phyloP scores from a whole-genome alignment of 2,888 invertebrate species.

The Dusona sp. region DNA sequence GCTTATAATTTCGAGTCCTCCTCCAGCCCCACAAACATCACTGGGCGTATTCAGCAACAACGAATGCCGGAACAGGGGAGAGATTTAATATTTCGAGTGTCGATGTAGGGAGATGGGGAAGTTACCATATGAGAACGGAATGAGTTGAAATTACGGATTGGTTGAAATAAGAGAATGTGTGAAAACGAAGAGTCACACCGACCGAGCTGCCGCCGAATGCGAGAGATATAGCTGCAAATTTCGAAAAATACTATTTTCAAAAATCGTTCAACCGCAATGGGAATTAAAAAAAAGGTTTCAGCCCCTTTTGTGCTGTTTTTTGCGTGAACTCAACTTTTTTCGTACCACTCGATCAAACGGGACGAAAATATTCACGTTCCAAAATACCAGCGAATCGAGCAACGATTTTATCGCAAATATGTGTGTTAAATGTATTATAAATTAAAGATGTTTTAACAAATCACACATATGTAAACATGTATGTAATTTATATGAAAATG shows the following conservation, averaged over 20 bases:
- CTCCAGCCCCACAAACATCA: no score
- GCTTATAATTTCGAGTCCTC: no score
- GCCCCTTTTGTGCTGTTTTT: background rate
- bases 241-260: no score
- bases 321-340: background rate
- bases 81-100: no score
- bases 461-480: background rate
- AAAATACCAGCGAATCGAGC: background rate
- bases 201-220: no score
- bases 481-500: background rate
- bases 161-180: no score
- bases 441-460: background rate
- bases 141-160: background rate
- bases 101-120: no score
- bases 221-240: no score
- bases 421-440: background rate
- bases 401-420: background rate
- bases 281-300: background rate
- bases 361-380: background rate
- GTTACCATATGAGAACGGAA: background rate
- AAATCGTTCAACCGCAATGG: no score
- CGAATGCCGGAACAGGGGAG: no score
- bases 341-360: background rate
- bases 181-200: no score
- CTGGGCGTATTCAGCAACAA: no score